These are phyloP conservation scores for Beroe forskalii DNA, from an alignment of 37 sponge, comb jelly and placozoan species.

Conservation along the genomic window DNA sequence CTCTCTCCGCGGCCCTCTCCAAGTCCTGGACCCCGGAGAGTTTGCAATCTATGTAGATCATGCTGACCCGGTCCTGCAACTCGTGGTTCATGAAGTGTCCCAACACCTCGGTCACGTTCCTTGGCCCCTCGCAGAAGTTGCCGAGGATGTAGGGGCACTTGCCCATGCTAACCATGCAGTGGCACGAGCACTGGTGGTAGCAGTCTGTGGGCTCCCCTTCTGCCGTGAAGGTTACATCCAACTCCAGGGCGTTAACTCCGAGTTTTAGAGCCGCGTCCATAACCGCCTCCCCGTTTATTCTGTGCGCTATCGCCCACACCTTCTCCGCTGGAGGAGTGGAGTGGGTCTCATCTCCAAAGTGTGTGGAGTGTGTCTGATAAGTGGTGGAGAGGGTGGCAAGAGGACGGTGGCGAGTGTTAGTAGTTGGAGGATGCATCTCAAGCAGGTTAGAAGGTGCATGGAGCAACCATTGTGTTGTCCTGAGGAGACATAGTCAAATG, in stretches of 20 bases:
- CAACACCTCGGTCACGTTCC: not conserved
- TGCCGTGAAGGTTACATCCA: not conserved
- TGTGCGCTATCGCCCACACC: conserved; percentile 54
- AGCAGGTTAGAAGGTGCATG: too few species aligned
- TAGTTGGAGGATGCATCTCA: too few species aligned
- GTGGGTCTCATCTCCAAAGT: too few species aligned
- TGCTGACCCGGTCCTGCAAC: not conserved
- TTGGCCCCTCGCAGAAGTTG: not conserved
- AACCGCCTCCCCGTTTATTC: not conserved
- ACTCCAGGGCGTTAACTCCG: conserved; percentile 21
- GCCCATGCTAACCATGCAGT: not conserved
- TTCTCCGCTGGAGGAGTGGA: too few species aligned
- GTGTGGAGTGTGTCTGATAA: too few species aligned
- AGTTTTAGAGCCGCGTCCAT: not conserved
- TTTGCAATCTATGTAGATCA: conserved; percentile 25
- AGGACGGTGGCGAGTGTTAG: too few species aligned
- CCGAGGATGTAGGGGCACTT: not conserved
- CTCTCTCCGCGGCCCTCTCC: not conserved
- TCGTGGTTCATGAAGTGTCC: not conserved
- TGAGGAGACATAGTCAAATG: too few species aligned
- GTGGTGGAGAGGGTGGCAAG: too few species aligned
- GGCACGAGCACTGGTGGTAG: not conserved
- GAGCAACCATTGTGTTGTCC: too few species aligned
- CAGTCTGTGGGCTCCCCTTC: not conserved
- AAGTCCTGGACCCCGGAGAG: not conserved